These are phyloP conservation scores for Galerucella pusilla DNA, from an alignment of 2,888 invertebrate genomes.

Conservation along the genomic window DNA sequence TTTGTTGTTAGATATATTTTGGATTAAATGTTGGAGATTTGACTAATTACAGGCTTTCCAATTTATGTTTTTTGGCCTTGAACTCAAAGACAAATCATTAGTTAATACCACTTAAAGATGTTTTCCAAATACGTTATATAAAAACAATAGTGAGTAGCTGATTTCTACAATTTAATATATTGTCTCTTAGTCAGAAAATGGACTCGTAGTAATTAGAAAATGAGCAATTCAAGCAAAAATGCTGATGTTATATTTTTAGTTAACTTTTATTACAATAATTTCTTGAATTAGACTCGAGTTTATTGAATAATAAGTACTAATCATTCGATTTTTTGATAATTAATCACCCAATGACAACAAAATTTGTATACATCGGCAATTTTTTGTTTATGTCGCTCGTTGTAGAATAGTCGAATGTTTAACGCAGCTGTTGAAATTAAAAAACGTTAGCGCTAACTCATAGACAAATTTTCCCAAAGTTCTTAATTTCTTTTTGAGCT, in stretches of 20 bases:
- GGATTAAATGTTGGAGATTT: no score
- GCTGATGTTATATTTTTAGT: not conserved
- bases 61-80: no score
- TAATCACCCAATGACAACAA: no score
- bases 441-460: conserved; percentile 41
- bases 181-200: conserved; percentile 8
- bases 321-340: no score
- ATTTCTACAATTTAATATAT: not conserved
- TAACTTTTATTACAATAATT: no score
- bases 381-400: conserved; percentile 25
- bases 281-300: no score
- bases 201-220: conserved; percentile 27
- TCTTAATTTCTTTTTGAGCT: conserved; percentile 46
- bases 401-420: conserved; percentile 57
- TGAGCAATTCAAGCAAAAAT: not conserved
- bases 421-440: conserved; percentile 52
- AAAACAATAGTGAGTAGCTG: conserved; percentile 4
- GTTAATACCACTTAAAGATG: not conserved
- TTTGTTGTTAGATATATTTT: no score
- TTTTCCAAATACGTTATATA: not conserved
- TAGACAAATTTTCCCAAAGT: conserved; percentile 25
- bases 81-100: no score
- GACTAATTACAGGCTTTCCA: no score
- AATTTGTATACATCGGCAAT: not conserved
- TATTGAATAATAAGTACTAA: no score